Evolutionary conservation across 53 echinoderm and acorn worm genomes (phyloP), one percentile per base, ranked within the genome.

Genomic region (Stichopus horrens): DNA sequence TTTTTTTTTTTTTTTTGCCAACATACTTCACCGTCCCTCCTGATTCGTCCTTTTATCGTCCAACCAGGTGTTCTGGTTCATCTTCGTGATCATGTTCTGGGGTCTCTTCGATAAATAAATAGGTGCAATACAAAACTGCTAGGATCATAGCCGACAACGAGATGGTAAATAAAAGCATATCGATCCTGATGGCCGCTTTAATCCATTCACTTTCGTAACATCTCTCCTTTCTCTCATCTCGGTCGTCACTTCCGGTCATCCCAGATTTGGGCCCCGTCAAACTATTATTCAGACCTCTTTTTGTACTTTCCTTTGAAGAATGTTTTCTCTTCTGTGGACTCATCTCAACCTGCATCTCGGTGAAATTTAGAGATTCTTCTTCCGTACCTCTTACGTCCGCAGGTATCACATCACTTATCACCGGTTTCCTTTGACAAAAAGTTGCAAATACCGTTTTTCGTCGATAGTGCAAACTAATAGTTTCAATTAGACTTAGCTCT

Each of bases 131-230:
- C 8, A 79, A 79, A 55, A 5, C 53, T n/a, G 79, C 79, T n/a
- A 79, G 53, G 18, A 54, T 79, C 79, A 79, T 79, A 11, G 79
- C 16, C 51, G n/a, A 79, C 18, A 79, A 55, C 19, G 79, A 79
- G 19, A 79, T 5, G 55, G 5, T 54, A 16, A 79, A 79, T 4
- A 79, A 52, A 16, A 53, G 14, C 52, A 54, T 16, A 19, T 79
- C 79, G n/a, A 79, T 79, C 55, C 79, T 53, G 18, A 79, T 79
- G 5, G 79, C 79, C 8, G 79, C 79, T n/a, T 8, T 53, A 8
- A 9, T 53, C 79, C 79, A 79, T 55, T 79, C 79, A 2, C 11
- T 63, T 63, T 63, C 63, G 16, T 13, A 63, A 63, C 11, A 63
- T 63, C 11, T 16, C 16, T 16, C 63, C 10, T 10, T 5, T 63